Evolutionary conservation across 2,888 invertebrate genomes (phyloP).

Genomic region (Julus scanicus): DNA sequence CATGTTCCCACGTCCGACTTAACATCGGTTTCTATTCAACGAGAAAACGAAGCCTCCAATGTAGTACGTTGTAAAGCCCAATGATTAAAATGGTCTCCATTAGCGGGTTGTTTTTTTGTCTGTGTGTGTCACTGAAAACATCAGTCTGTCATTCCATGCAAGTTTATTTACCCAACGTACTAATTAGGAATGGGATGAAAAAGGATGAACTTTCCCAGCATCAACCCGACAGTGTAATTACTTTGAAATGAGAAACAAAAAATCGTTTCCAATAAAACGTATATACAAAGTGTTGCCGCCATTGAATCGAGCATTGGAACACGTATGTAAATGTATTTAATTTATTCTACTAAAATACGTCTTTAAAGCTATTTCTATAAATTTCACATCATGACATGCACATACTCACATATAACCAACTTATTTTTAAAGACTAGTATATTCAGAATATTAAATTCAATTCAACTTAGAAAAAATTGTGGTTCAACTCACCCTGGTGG

Average conservation of each 20-base stretch:
- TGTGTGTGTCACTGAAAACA: not conserved
- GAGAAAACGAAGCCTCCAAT: not conserved
- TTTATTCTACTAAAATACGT: not conserved
- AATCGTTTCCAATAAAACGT: not conserved
- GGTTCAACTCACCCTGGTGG: too few relatives aligned
- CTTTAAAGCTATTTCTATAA: not conserved
- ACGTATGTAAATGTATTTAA: not conserved
- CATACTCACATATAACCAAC: too few relatives aligned
- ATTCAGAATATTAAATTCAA: too few relatives aligned
- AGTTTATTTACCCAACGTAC: slow-evolving; percentile 35
- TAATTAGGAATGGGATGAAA: slow-evolving; percentile 23
- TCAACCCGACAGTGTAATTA: slow-evolving; percentile 16
- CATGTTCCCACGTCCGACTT: not conserved
- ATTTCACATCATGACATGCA: too few relatives aligned
- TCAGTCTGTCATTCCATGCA: slow-evolving; percentile 30
- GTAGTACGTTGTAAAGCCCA: not conserved
- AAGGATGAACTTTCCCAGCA: slow-evolving; percentile 34
- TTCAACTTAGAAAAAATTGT: too few relatives aligned
- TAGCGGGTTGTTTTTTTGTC: not conserved
- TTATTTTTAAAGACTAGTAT: too few relatives aligned
- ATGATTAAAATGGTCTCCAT: slow-evolving; percentile 16
- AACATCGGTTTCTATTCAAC: not conserved
- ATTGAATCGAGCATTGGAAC: not conserved
- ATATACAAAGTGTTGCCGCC: not conserved
- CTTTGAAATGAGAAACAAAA: not conserved